These are phyloP conservation scores for Carabus problematicus DNA, from an alignment of 2,888 invertebrate species.

Conservation along the genomic window DNA sequence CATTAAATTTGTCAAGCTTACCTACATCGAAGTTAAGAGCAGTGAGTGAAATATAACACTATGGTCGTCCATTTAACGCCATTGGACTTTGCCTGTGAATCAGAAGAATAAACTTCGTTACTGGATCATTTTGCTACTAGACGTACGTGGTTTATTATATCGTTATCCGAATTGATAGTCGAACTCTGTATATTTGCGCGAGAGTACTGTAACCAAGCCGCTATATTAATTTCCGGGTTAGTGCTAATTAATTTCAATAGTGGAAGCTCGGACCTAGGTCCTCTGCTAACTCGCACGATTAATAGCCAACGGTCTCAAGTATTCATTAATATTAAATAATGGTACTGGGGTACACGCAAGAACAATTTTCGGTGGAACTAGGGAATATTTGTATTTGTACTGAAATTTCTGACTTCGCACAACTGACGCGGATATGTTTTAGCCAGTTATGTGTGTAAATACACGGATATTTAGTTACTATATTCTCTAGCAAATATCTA, in stretches of 20 bases:
- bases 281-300: conserved; percentile 15
- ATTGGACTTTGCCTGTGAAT: neutral
- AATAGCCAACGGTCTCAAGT: conserved; percentile 21
- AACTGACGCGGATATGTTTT: neutral
- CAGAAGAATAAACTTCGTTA: neutral
- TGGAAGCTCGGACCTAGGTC: conserved; percentile 20
- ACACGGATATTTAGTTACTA: too few species aligned
- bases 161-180: conserved; percentile 32
- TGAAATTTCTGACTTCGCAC: neutral
- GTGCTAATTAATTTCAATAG: conserved; percentile 33
- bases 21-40: too few species aligned
- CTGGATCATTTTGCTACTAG: neutral
- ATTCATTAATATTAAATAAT: conserved; percentile 32
- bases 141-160: conserved; percentile 21
- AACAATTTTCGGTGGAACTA: neutral
- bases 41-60: too few species aligned
- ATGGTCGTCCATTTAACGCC: neutral
- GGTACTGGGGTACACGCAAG: conserved; percentile 1
- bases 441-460: neutral
- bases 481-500: neutral
- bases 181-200: conserved; percentile 20
- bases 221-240: conserved; percentile 35
- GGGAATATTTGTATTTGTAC: neutral
- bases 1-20: too few species aligned
- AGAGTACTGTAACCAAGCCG: conserved; percentile 9